Conservation (phyloP, 2,888 invertebrate genomes). For the Caenorhabditis sp. region DNA sequence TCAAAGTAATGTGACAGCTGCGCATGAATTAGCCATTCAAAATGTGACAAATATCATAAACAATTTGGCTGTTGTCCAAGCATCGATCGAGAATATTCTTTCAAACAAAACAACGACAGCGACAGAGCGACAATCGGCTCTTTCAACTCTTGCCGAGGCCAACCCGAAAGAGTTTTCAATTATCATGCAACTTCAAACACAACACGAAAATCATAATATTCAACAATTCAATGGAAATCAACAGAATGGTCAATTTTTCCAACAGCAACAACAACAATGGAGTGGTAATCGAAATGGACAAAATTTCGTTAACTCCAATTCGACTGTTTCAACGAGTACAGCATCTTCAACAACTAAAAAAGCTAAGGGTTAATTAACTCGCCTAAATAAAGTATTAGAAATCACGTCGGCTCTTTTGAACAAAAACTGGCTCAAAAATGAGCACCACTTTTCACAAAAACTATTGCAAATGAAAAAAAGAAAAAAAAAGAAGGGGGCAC, state of each 20-base stretch:
- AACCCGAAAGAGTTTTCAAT: background rate
- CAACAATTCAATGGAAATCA: background rate
- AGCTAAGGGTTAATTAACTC: too few relatives aligned
- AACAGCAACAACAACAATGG: background rate
- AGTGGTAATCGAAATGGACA: background rate
- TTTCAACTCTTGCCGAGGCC: background rate
- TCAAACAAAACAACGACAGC: background rate
- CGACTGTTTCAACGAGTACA: too few relatives aligned
- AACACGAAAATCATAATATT: background rate
- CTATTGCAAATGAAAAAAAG: too few relatives aligned
- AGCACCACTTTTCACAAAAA: too few relatives aligned
- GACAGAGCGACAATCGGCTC: background rate
- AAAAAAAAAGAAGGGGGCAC: slow-evolving; percentile 54
- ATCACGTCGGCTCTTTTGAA: too few relatives aligned
- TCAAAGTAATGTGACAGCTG: slow-evolving; percentile 14
- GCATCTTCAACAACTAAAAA: too few relatives aligned
- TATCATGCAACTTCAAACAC: background rate
- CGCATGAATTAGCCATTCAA: slow-evolving; percentile 11
- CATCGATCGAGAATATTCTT: slow-evolving; percentile 10
- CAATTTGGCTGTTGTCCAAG: slow-evolving; percentile 14
- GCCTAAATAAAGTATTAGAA: too few relatives aligned
- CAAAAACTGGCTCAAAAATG: too few relatives aligned
- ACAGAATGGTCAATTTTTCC: background rate
- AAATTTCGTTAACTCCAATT: too few relatives aligned
- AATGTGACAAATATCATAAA: slow-evolving; percentile 25